phyloP scores from a whole-genome alignment of 2,113 vertebrate species.

The Psilopogon haemacephalus region DNA sequence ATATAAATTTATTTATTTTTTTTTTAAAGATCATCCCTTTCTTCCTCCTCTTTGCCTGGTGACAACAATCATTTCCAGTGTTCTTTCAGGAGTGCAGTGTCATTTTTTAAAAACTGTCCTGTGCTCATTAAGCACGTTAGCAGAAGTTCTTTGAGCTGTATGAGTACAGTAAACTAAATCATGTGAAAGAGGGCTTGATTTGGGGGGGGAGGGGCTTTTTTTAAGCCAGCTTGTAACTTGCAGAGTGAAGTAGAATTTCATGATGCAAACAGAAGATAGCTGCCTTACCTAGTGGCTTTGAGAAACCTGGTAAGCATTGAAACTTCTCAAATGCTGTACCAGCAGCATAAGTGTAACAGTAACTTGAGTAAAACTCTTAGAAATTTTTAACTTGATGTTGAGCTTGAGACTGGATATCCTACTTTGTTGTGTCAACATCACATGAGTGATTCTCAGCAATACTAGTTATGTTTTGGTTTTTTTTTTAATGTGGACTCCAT shows the following conservation, averaged over 20 bases:
- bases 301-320: neutral
- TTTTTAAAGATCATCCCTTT: neutral
- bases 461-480: neutral
- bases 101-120: neutral
- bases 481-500: neutral
- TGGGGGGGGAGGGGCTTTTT: neutral
- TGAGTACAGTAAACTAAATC: neutral
- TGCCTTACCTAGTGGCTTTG: neutral
- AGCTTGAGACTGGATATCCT: neutral
- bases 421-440: neutral
- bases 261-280: neutral
- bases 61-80: neutral
- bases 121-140: neutral
- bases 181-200: neutral
- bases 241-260: neutral
- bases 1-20: neutral
- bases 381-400: slow-evolving; percentile 4
- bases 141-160: neutral
- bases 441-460: neutral
- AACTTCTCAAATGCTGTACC: neutral
- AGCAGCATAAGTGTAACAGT: neutral
- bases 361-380: neutral
- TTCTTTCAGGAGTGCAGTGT: neutral
- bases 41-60: neutral
- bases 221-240: neutral